Conservation (phyloP, 2,888 invertebrate genomes). For the Hypercompe scribonia region DNA sequence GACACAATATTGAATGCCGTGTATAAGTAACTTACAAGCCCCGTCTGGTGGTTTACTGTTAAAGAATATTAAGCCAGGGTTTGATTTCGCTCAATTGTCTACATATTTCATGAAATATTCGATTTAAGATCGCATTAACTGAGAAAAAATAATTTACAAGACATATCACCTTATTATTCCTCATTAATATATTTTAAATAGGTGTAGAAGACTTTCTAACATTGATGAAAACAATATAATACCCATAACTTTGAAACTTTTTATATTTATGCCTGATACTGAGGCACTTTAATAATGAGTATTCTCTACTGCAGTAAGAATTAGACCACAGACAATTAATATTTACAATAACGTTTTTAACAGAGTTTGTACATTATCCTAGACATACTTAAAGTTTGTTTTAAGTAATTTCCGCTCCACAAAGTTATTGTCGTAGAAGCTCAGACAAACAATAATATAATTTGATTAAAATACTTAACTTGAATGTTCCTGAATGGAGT, state of each 20-base stretch:
- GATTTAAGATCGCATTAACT: too few species aligned
- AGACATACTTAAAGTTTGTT: background rate
- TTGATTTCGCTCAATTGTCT: background rate
- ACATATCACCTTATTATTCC: too few species aligned
- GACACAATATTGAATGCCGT: conserved; percentile 56
- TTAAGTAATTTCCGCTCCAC: background rate
- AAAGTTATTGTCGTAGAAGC: background rate
- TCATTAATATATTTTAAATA: too few species aligned
- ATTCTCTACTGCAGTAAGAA: background rate
- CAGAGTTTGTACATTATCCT: background rate
- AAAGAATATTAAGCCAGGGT: background rate
- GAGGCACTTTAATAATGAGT: background rate
- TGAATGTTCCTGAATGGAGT: background rate
- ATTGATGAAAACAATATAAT: too few species aligned
- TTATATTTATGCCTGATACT: too few species aligned
- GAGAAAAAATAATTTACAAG: too few species aligned
- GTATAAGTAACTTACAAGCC: conserved; percentile 41
- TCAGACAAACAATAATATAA: background rate
- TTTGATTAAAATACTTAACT: background rate
- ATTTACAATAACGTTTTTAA: background rate
- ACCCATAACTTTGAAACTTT: too few species aligned
- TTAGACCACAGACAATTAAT: background rate
- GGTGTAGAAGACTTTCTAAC: too few species aligned
- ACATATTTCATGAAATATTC: background rate
- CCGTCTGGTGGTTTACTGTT: conserved; percentile 36